phyloP scores from a whole-genome alignment of 2,797 vertebrate species.

The Kryptopterus vitreolus region DNA sequence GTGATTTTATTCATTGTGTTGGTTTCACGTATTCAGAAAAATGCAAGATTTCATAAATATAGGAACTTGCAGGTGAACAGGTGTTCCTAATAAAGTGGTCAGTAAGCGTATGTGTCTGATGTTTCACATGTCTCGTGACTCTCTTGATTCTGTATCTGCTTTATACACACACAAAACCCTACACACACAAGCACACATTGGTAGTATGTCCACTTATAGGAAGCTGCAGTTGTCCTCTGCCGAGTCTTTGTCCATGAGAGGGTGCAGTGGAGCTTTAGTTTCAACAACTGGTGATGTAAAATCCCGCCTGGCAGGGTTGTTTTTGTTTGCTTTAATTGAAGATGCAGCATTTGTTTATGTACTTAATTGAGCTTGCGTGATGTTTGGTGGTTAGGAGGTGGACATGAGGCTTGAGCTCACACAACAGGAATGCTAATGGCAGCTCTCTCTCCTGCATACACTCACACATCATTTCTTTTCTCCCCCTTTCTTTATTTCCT shows the following conservation, averaged over 20 bases:
- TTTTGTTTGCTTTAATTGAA: constrained; percentile 70
- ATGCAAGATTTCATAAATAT: neutral
- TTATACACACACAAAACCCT: neutral
- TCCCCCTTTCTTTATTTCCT: constrained; percentile 13
- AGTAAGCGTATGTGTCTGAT: neutral
- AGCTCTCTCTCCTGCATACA: constrained; percentile 68
- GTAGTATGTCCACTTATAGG: neutral
- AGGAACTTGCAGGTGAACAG: no score
- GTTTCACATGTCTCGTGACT: constrained; percentile 51
- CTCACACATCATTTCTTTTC: constrained; percentile 54
- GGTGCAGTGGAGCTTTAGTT: constrained; percentile 53
- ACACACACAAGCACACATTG: constrained; percentile 44
- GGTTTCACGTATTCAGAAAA: neutral
- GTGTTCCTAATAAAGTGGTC: no score
- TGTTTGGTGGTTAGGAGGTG: constrained; percentile 76
- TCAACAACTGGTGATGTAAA: constrained; percentile 10
- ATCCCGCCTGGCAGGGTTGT: constrained; percentile 43
- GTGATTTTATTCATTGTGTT: neutral
- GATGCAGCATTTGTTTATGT: constrained; percentile 73
- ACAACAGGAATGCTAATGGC: constrained; percentile 78
- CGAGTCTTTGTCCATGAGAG: constrained; percentile 65
- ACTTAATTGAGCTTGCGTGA: constrained; percentile 75
- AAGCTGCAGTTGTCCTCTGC: constrained; percentile 34
- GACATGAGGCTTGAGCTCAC: constrained; percentile 75
- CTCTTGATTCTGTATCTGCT: constrained; percentile 46